phyloP scores from a whole-genome alignment of 2,888 invertebrate genomes.

The Neria commutata region DNA sequence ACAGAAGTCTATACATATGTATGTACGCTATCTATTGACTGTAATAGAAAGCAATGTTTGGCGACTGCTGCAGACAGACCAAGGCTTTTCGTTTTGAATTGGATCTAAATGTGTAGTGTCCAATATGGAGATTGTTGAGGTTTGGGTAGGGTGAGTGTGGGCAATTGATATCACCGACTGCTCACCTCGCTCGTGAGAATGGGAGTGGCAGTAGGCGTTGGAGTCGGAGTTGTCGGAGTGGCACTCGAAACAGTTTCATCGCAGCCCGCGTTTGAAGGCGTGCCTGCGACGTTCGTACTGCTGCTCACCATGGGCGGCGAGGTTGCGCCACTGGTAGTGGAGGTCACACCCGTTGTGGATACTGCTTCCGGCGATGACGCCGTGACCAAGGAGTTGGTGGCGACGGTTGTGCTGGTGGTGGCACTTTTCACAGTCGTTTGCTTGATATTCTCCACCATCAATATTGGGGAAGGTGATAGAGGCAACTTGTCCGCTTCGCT shows the following conservation, averaged over 20 bases:
- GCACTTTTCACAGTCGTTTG: neutral
- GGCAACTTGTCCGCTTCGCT: too few relatives aligned
- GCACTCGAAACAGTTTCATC: slow-evolving; percentile 57
- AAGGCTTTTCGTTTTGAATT: too few relatives aligned
- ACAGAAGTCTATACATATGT: too few relatives aligned
- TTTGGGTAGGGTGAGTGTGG: too few relatives aligned
- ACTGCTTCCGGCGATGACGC: slow-evolving; percentile 34
- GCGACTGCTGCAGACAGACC: too few relatives aligned
- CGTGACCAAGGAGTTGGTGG: slow-evolving; percentile 6
- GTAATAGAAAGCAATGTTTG: too few relatives aligned
- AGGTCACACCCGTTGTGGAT: slow-evolving; percentile 51
- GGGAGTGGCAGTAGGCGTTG: slow-evolving; percentile 36
- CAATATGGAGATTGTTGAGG: too few relatives aligned
- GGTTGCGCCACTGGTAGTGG: slow-evolving; percentile 55
- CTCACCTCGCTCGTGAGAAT: slow-evolving; percentile 24
- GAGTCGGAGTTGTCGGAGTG: slow-evolving; percentile 28
- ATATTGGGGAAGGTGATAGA: too few relatives aligned
- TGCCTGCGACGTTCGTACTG: slow-evolving; percentile 49
- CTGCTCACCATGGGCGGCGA: slow-evolving; percentile 60
- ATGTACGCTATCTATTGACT: too few relatives aligned
- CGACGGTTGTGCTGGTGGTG: slow-evolving; percentile 20
- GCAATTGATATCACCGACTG: slow-evolving; percentile 35
- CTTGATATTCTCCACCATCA: neutral
- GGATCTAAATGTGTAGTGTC: too few relatives aligned
- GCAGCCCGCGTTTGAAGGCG: slow-evolving; percentile 26